phyloP scores from a whole-genome alignment of 1,140 invertebrate species.

The Ridgeia piscesae region DNA sequence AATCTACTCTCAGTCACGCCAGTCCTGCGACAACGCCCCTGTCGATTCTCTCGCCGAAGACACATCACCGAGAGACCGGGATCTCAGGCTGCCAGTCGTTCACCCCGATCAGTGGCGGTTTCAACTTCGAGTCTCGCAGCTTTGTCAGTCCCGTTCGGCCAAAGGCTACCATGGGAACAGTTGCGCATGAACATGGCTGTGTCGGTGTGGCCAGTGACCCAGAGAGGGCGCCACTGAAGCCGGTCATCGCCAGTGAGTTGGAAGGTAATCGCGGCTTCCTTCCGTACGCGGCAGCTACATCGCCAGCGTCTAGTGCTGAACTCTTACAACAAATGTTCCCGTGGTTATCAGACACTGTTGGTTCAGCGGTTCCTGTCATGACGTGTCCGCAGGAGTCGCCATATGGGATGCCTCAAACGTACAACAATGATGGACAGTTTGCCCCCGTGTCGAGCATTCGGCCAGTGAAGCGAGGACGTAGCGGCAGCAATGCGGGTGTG shows the following conservation, averaged over 20 bases:
- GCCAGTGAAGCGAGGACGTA: conserved; percentile 11
- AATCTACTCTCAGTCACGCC: not conserved
- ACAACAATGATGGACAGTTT: not conserved
- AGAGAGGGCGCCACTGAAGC: not conserved
- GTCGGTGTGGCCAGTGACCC: not conserved
- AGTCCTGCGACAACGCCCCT: not conserved
- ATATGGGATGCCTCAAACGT: not conserved
- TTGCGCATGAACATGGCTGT: not conserved
- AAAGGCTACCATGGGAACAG: conserved; percentile 1
- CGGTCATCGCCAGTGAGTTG: not conserved
- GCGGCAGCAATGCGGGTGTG: not conserved
- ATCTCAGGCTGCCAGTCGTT: not conserved
- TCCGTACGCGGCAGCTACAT: not conserved
- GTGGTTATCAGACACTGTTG: not conserved
- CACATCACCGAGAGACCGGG: not conserved
- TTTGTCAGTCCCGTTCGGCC: conserved; percentile 6
- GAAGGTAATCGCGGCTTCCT: not conserved
- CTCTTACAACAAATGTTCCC: not conserved
- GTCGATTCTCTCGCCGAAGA: not conserved
- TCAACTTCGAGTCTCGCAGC: not conserved
- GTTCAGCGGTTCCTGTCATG: not conserved
- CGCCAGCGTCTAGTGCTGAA: not conserved
- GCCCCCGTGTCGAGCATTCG: conserved; percentile 13
- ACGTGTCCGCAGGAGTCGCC: not conserved
- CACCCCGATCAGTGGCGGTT: not conserved